phyloP scores from a whole-genome alignment of 2,797 vertebrate species.

The Myotis vivesi region DNA sequence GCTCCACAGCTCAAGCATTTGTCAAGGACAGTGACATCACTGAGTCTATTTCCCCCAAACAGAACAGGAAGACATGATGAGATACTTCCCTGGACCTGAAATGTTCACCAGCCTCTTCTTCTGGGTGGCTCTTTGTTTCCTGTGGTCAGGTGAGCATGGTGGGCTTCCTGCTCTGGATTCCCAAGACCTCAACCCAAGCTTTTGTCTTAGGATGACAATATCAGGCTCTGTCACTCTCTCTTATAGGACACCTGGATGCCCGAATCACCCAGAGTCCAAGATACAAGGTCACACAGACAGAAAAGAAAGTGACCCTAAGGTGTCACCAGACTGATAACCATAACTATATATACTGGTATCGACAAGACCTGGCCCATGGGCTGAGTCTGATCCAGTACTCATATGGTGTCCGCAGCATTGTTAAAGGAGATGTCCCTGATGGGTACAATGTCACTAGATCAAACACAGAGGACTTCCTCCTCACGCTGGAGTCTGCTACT shows the following conservation, averaged over 20 bases:
- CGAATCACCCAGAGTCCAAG: conserved; percentile 24
- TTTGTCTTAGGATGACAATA: neutral
- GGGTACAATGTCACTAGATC: neutral
- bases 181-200: neutral
- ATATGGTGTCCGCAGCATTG: accelerated
- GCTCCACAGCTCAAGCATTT: neutral
- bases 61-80: accelerated
- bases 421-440: accelerated
- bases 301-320: neutral
- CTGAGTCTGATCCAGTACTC: conserved; percentile 44
- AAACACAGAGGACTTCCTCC: accelerated
- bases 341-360: conserved; percentile 42
- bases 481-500: neutral
- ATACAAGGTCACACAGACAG: neutral
- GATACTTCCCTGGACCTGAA: neutral
- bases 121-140: neutral
- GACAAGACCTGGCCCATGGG: neutral
- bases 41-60: neutral
- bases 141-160: conserved; percentile 50
- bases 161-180: too few species aligned
- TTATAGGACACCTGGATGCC: conserved; percentile 32
- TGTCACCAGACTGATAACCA: neutral
- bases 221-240: neutral
- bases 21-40: neutral
- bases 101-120: neutral